Evolutionary conservation across 2,888 invertebrate species (phyloP), one percentile per base, ranked within the genome.

Genomic region (Lycophotia porphyrea): DNA sequence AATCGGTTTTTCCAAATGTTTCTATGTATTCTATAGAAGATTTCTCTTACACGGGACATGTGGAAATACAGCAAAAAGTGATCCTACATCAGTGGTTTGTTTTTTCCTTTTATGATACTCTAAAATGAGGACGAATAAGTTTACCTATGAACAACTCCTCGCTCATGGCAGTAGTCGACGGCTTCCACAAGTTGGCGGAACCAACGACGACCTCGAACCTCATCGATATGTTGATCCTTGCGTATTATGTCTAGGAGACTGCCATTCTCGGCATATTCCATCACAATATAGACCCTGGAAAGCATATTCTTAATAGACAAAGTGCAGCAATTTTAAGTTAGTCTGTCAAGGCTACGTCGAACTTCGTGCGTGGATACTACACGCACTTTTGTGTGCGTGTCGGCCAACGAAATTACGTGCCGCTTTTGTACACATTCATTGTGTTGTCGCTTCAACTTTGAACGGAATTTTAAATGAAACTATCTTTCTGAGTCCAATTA

Each of bases 201-300:
- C 97, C 98, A 98, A 60, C 97, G 97, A 52, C 97, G 97, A 5
- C 98, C 97, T 84, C 97, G 97, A 0, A 86, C 39, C 91, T 98
- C 98, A 74, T 98, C 98, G 63, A 98, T 97, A 89, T 97, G 97
- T 82, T 97, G 97, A 84, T 98, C 98, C 79, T 97, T 97, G 55
- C 98, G 97, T 81, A 98, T 98, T 73, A 98, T 97, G 84, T 98
- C 98, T 75, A 98, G 93, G 34, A 98, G 95, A 86, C 98, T 98
- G 18, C 98, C 98, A 87, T 98, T 98, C 89, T 98, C 97, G 3
- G 98, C 98, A 89, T 97, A 98, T 93, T 98, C 98, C 98, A 98
- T 98, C 52, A 98, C 97, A 85, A 98, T 97, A 90, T 98, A 98
- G 7, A 98, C 98, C 89, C 98, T 98, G 88, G 24, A 55, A 81